Base-by-base conservation (phyloP, 2,888 invertebrate genomes). In the Pandemis corylana region DNA sequence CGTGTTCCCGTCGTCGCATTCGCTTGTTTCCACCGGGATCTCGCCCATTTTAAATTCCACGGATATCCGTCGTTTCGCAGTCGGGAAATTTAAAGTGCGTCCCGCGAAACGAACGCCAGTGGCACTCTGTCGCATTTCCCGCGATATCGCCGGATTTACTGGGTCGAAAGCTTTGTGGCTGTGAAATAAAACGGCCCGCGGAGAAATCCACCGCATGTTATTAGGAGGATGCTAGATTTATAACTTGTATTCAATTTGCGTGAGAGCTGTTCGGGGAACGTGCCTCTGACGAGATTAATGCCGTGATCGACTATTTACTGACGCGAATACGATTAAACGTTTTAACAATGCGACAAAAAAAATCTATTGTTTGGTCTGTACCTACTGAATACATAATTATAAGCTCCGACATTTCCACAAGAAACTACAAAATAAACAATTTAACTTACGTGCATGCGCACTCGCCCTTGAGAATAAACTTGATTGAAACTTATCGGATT, bases 161-260 rank as follows among this genome's bases (percentile, higher is more conserved):
- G 92, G 90, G 87, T 86, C 89, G 87, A 83, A 86, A 87, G 91
- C 92, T 92, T 93, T 92, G 92, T 92, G 90, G 83, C 83, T 84
- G 87, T 85, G 86, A 89, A 92, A 92, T 91, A 91, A 92, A 91
- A 91, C 89, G 92, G 90, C 90, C 92, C 92, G 88, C 88, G 78
- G 91, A 92, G 92, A 91, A 92, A 92, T 91, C 90, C 88, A 87
- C 90, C 88, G 90, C 89, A 89, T 89, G 88, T 90, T 90, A 89
- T 91, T 91, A 92, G 89, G 87, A 87, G 88, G 88, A 87, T 84
- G 86, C 87, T 88, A 90, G 91, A 91, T 92, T 92, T 93, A 93
- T 92, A 90, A 90, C 89, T 86, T 91, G 90, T 91, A 91, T 93
- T 93, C 92, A 92, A 92, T 92, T 92, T 92, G 89, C 85, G 89